These are phyloP conservation scores for Pachyuromys duprasi DNA, from an alignment of 2,797 vertebrate species.

Conservation along the genomic window DNA sequence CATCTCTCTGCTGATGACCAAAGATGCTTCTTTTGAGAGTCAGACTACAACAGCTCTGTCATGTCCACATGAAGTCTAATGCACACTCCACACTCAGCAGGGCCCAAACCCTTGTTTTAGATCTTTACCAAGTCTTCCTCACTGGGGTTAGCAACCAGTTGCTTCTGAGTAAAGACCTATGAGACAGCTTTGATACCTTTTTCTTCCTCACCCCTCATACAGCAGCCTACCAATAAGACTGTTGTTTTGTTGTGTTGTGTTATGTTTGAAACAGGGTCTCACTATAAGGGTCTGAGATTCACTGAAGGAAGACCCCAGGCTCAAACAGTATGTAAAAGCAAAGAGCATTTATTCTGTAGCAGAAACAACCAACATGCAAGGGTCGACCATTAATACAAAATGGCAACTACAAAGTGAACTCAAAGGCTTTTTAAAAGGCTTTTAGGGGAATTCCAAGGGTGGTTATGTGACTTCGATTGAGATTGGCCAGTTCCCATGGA, in stretches of 20 bases:
- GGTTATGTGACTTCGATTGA: too few species aligned
- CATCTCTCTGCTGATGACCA: background rate
- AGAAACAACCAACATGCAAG: too few species aligned
- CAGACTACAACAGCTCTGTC: background rate
- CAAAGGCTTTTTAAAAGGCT: too few species aligned
- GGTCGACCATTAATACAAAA: too few species aligned
- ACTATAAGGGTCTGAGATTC: too few species aligned
- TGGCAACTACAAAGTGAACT: too few species aligned
- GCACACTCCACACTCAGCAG: background rate
- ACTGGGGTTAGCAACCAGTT: background rate
- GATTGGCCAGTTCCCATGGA: too few species aligned
- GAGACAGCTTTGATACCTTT: background rate
- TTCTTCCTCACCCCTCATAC: background rate
- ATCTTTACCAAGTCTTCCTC: background rate
- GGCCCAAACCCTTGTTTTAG: background rate
- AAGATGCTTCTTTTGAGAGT: background rate
- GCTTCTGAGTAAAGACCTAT: background rate
- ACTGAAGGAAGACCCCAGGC: too few species aligned
- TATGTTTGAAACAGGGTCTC: background rate
- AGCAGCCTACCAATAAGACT: background rate
- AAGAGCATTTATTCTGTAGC: too few species aligned
- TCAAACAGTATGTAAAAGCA: too few species aligned
- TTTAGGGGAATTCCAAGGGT: too few species aligned
- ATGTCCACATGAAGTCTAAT: background rate
- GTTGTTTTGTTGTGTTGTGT: background rate